A percentile compares a stretch with the other conserved stretches of the same genome.
These are phyloP conservation scores for Drosophila mojavensis DNA, from an alignment of 1,140 invertebrate genomes.

Conservation along the genomic window DNA sequence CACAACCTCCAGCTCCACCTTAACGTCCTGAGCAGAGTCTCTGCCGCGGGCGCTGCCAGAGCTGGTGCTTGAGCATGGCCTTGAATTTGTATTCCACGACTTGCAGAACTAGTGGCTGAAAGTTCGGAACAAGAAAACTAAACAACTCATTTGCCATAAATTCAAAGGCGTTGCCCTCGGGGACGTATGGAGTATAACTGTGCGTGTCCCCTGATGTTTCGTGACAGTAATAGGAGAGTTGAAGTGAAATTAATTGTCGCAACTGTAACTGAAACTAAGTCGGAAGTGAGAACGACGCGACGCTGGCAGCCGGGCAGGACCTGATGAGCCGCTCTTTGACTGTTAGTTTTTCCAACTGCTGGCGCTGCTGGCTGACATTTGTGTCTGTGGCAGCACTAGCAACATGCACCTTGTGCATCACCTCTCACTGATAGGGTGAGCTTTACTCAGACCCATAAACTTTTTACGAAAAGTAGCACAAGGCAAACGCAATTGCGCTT, in stretches of 20 bases:
- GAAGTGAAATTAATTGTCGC: constrained; percentile 79
- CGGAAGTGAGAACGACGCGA: constrained; percentile 44
- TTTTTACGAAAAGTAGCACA: constrained; percentile 57
- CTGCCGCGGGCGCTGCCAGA: neutral
- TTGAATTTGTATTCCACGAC: constrained; percentile 52
- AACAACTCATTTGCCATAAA: constrained; percentile 65
- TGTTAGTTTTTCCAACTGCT: constrained; percentile 48
- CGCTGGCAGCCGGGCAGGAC: constrained; percentile 3
- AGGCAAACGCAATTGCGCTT: constrained; percentile 55
- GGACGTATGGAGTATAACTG: constrained; percentile 26
- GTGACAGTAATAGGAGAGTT: constrained; percentile 76
- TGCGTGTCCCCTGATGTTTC: constrained; percentile 69
- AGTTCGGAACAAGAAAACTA: constrained; percentile 48
- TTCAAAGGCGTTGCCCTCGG: constrained; percentile 47
- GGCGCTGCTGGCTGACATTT: constrained; percentile 20
- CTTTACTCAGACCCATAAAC: constrained; percentile 35
- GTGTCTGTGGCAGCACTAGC: constrained; percentile 50
- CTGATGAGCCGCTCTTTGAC: constrained; percentile 46
- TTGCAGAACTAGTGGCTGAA: constrained; percentile 33
- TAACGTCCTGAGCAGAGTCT: neutral
- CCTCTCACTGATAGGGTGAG: constrained; percentile 43
- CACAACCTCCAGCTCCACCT: constrained; percentile 15
- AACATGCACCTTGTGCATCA: constrained; percentile 40
- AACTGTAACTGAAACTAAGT: constrained; percentile 49
- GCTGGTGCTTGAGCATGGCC: constrained; percentile 34